Evolutionary conservation across 2,888 invertebrate genomes (phyloP), one percentile per base, ranked within the genome.

Genomic region (Caenorhabditis sinica): DNA sequence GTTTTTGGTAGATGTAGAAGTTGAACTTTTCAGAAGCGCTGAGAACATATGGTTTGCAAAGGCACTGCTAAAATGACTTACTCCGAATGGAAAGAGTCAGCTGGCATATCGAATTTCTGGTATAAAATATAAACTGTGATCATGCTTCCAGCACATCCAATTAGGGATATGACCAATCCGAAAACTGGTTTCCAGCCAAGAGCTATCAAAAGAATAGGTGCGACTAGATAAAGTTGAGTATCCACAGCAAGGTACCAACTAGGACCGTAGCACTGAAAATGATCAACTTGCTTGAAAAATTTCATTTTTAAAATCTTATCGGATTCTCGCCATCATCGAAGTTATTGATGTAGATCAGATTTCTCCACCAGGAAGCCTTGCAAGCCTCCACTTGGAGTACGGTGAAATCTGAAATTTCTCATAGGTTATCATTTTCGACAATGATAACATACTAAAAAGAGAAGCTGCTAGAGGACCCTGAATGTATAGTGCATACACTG

Each of bases 291-390:
- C n/a, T 51, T 8, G 20, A 56, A 56, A 49, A 56, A n/a, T n/a
- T n/a, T n/a, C n/a, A n/a, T 40, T 23, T 28, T 28, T 15, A 28
- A 56, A 56, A 0, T 28, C 25, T 45, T 60, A 72, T 60, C 61
- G 79, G 61, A 36, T 58, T 68, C 30, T 65, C 66, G 15, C 56
- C 69, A 23, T 53, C 33, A 45, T 49, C 74, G 36, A 88, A 84
- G 69, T 90, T 90, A 71, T 88, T 90, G 49, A 89, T 73, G 73
- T 90, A 90, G 11, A 90, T 58, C 43, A 90, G 58, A 61, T 90
- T 89, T 20, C 80, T 43, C 89, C 89, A 88, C 80, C 85, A 89
- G 13, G 80, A 74, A 17, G 82, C 40, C 5, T 69, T 65, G 56
- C 89, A 89, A 15, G 69, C 36, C 9, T 86, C 83, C 13, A 72